Evolutionary conservation across 2,888 invertebrate species (phyloP).

Genomic region (Idaea biselata): DNA sequence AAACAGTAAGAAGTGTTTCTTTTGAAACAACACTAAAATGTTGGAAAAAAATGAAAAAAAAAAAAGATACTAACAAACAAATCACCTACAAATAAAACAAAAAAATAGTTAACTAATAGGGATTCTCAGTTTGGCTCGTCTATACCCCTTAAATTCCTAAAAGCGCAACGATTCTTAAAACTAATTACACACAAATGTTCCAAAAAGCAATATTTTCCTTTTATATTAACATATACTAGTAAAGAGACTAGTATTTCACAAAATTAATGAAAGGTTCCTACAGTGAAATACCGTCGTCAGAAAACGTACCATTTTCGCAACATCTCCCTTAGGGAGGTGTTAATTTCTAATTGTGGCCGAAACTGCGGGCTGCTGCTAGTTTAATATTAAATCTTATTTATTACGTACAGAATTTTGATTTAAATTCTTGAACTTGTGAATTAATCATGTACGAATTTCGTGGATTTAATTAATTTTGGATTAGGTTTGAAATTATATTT

Average conservation of each 20-base stretch:
- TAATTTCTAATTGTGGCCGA: not conserved
- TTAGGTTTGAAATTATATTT: not conserved
- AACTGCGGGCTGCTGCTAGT: not conserved
- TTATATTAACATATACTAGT: not conserved
- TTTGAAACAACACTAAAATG: no score
- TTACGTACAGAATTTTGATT: constrained; percentile 1
- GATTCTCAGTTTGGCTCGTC: no score
- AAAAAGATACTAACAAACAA: no score
- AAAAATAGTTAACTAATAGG: no score
- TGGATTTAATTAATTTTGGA: not conserved
- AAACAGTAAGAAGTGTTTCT: no score
- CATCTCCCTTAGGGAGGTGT: not conserved
- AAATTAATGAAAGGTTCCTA: not conserved
- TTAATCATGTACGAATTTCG: not conserved
- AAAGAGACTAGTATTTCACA: not conserved
- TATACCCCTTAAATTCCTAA: no score
- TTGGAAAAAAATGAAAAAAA: no score
- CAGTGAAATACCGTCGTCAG: not conserved
- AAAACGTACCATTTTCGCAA: not conserved
- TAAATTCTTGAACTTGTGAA: not conserved
- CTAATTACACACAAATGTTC: no score
- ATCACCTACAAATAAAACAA: no score
- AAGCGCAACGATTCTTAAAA: no score
- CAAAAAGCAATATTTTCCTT: no score
- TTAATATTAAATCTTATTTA: not conserved